Base-by-base conservation (phyloP, 2,888 invertebrate species). In the Alloplasta piceator region DNA sequence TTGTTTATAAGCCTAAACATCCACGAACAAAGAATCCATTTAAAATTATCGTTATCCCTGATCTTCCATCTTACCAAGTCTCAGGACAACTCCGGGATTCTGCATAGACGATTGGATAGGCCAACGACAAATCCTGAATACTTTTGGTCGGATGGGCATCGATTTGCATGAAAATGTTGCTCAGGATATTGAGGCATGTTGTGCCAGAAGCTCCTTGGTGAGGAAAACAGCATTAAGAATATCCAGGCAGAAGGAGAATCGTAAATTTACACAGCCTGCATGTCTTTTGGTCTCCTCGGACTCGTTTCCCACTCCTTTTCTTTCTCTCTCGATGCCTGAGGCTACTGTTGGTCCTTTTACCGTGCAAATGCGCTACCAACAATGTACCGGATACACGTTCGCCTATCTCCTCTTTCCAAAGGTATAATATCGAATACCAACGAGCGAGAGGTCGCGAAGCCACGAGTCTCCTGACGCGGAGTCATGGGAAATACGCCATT, bases 221-320 rank as follows among this genome's bases (percentile, higher is more conserved):
- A 80, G 80, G 63, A 80, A 26, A 77, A 70, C 76, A 77, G 77
- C 50, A 73, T 77, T 73, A 56, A 58, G 73, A 79, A 79, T 79
- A 72, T 78, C 26, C 26, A 52, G 63, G 68, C 76, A 76, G 76
- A 58, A 55, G 36, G 63, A 76, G 75, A 75, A 74, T 72, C 63
- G 72, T 78, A 75, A 70, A 82, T 76, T 72, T 72, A 72, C 58
- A 7, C 56, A 64, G 50, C 61, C 58, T 9, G 48, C 63, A 70
- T 68, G 70, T 26, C 43, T 55, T 64, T 43, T 72, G 68, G 58
- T 58, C 58, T 52, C 58, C 61, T 61, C 7, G 52, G 36, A 60
- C 67, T 66, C 36, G 55, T 41, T 39, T 52, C 68, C 10, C 55
- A 1, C 43, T 48, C 48, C 12, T 12, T 48, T 4, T 48, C 48